Evolutionary conservation across 2,888 invertebrate genomes (phyloP).

Genomic region (Brachyptera risi): DNA sequence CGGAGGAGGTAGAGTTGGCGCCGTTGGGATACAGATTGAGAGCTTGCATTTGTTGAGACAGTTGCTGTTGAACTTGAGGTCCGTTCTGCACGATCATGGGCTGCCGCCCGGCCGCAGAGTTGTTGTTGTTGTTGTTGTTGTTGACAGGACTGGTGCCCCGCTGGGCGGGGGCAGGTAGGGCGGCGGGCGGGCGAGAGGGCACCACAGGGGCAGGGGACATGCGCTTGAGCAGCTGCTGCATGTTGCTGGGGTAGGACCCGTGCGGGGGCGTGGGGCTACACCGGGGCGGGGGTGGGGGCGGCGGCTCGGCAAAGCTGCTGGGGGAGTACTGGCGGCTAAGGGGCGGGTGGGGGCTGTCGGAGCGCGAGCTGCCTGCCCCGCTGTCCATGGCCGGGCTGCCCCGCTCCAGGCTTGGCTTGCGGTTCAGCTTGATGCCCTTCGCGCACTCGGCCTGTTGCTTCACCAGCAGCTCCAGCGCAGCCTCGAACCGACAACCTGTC

Average conservation of each 20-base stretch:
- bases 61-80: constrained; percentile 72
- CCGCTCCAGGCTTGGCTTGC: constrained; percentile 85
- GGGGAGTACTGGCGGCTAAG: constrained; percentile 70
- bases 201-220: constrained; percentile 72
- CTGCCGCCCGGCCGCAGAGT: constrained; percentile 54
- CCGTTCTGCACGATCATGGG: constrained; percentile 81
- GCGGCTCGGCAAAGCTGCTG: constrained; percentile 52
- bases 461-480: constrained; percentile 50
- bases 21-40: constrained; percentile 66
- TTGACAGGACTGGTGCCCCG: constrained; percentile 72
- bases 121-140: constrained; percentile 39
- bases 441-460: constrained; percentile 53
- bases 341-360: constrained; percentile 79
- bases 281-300: constrained; percentile 72
- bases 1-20: constrained; percentile 48
- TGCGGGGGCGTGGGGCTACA: constrained; percentile 62
- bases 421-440: constrained; percentile 67
- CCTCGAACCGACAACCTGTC: constrained; percentile 65
- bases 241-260: constrained; percentile 53
- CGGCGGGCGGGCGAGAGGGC: constrained; percentile 35
- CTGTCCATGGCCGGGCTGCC: constrained; percentile 83
- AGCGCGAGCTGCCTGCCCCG: constrained; percentile 82
- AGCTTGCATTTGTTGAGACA: constrained; percentile 85
- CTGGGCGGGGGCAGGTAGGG: constrained; percentile 52
- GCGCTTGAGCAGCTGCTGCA: constrained; percentile 68